Percentiles rank a stretch among this genome's conserved stretches.
These are phyloP conservation scores for Gulo gulo DNA, from an alignment of 2,113 vertebrate genomes.

Conservation along the genomic window DNA sequence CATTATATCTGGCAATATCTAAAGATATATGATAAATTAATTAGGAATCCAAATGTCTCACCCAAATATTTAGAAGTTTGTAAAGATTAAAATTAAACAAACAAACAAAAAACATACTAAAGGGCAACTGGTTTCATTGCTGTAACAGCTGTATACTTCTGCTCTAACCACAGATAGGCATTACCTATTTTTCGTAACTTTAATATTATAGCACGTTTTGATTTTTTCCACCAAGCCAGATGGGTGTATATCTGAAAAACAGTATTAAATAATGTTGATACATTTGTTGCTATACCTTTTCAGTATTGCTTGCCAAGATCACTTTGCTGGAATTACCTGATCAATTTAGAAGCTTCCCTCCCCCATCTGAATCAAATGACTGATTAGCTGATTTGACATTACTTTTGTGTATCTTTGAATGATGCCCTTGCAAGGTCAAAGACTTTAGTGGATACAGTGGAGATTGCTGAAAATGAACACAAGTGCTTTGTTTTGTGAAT, in stretches of 20 bases:
- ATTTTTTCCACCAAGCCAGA: background rate
- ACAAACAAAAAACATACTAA: background rate
- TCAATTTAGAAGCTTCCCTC: background rate
- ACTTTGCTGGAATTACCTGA: background rate
- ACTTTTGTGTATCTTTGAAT: background rate
- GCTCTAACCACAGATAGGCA: background rate
- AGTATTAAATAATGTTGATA: background rate
- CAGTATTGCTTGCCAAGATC: background rate
- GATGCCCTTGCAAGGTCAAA: background rate
- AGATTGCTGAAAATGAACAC: background rate
- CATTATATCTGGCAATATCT: background rate
- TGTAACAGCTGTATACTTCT: background rate
- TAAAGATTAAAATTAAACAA: conserved; percentile 14
- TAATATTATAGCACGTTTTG: background rate
- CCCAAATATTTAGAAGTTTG: background rate
- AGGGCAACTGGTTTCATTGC: background rate
- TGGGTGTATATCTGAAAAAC: background rate
- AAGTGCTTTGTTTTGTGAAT: background rate
- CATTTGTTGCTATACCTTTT: background rate
- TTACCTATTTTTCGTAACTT: background rate
- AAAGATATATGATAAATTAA: background rate
- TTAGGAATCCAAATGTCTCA: background rate
- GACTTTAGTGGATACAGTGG: background rate
- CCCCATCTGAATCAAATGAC: background rate
- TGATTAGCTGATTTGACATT: background rate